Evolutionary conservation across 2,888 invertebrate species (phyloP), one percentile per base, ranked within the genome.

Genomic region (Aproaerema taeniolella): DNA sequence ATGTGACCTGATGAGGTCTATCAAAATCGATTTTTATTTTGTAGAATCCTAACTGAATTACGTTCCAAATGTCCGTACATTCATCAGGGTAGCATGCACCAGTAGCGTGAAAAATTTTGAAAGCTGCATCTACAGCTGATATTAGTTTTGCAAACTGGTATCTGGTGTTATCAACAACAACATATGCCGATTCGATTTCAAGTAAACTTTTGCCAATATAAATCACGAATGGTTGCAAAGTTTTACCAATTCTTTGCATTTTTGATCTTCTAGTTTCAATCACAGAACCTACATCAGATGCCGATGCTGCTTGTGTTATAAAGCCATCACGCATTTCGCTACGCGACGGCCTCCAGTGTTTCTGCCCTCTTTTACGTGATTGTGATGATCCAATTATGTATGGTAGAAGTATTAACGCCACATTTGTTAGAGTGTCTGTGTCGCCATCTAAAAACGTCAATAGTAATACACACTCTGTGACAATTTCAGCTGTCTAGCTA

Each of bases 21-120:
- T 36, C 35, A 36, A 28, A 36, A 14, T 10, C 35, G 1, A 28
- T 36, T 36, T 26, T 36, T 7, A 36, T 36, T 28, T 36, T 36
- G 10, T 36, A 36, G 15, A 36, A 36, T 28, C 35, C 35, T 28
- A 36, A 14, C 15, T 36, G 35, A 14, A 36, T 26, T 10, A 36
- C 35, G 28, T 28, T 14, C 35, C 35, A 36, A n/a, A 36, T 15
- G 15, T 36, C 28, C 16, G 28, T 36, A 28, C 35, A 26, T n/a
- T 36, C 28, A 6, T 36, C 35, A 7, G 35, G 26, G 14, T 36
- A 36, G 8, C 14, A 26, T 11, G 35, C 35, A 11, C 35, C 35
- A 11, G n/a, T 20, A 8, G 20, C 20, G 4, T 20, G 20, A 20
- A 20, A 20, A n/a, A n/a, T n/a, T n/a, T n/a, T n/a, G 10, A 31